Evolutionary conservation across 1,140 invertebrate genomes (phyloP).

Genomic region (Papilio dardanus): DNA sequence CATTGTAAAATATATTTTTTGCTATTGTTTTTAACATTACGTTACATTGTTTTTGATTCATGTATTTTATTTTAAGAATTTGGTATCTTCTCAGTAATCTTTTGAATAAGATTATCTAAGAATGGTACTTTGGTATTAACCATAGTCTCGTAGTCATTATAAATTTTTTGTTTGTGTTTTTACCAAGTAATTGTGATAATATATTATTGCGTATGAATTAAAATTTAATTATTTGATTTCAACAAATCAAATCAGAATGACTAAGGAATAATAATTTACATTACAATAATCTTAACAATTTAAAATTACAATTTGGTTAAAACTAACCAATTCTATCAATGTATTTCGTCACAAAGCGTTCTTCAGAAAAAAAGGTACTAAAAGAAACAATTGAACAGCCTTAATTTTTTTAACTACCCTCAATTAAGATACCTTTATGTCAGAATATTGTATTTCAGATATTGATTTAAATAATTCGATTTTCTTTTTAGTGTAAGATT

Average conservation of each 20-base stretch:
- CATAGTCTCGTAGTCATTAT: constrained; percentile 13
- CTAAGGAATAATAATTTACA: constrained; percentile 52
- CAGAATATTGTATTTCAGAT: constrained; percentile 22
- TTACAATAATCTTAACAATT: constrained; percentile 25
- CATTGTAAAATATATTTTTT: constrained; percentile 37
- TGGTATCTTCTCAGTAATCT: constrained; percentile 71
- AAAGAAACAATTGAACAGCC: background rate
- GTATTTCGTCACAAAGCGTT: constrained; percentile 29
- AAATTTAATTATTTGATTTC: constrained; percentile 24
- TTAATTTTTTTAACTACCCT: background rate
- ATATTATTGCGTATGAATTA: constrained; percentile 49
- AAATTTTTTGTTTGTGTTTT: constrained; percentile 28
- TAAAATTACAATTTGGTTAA: too few species aligned
- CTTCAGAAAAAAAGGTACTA: background rate
- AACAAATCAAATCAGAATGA: constrained; percentile 46
- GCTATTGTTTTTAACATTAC: constrained; percentile 39
- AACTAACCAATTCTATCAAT: too few species aligned
- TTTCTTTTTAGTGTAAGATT: constrained; percentile 5
- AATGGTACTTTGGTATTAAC: constrained; percentile 54
- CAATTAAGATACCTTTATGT: background rate
- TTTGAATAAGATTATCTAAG: constrained; percentile 71
- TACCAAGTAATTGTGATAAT: constrained; percentile 32
- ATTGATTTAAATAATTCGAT: constrained; percentile 19
- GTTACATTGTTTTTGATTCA: constrained; percentile 26
- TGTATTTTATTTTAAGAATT: constrained; percentile 38